phyloP scores from a whole-genome alignment of 2,113 vertebrate species.

The Cnemophilus loriae region DNA sequence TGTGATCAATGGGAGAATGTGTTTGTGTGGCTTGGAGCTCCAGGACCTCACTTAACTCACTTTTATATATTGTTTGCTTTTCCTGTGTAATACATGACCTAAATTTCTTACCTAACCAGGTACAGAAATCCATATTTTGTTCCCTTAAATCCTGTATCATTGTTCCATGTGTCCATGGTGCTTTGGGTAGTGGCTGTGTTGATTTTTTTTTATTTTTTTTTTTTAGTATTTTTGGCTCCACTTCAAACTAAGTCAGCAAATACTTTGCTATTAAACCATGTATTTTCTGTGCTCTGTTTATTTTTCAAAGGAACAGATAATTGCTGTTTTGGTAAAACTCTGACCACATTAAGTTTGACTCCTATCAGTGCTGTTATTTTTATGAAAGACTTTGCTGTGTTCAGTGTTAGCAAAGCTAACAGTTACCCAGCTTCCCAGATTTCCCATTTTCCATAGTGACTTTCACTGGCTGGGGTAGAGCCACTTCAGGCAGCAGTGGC shows the following conservation, averaged over 20 bases:
- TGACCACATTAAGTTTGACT: slow-evolving; percentile 29
- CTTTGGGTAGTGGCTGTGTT: slow-evolving; percentile 36
- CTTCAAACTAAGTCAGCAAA: slow-evolving; percentile 84
- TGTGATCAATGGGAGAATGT: neutral
- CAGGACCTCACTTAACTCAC: neutral
- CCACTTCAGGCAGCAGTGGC: neutral
- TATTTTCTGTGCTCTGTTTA: slow-evolving; percentile 52
- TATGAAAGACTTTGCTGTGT: neutral
- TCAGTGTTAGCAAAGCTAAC: neutral
- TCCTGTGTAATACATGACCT: neutral
- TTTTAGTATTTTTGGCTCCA: slow-evolving; percentile 76
- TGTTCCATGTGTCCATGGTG: neutral
- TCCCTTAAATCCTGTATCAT: neutral
- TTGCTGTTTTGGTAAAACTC: slow-evolving; percentile 59
- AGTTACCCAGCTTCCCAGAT: neutral
- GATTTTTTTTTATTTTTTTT: slow-evolving; percentile 82
- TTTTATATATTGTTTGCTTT: neutral
- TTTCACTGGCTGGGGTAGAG: neutral
- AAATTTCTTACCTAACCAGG: neutral
- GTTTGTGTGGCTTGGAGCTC: neutral
- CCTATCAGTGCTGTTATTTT: slow-evolving; percentile 6
- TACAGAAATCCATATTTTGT: neutral
- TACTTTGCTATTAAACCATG: slow-evolving; percentile 64
- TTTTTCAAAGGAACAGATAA: slow-evolving; percentile 48
- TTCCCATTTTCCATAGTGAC: neutral